Evolutionary conservation across 2,888 invertebrate genomes (phyloP).

Genomic region (Cosmopolites sordidus): DNA sequence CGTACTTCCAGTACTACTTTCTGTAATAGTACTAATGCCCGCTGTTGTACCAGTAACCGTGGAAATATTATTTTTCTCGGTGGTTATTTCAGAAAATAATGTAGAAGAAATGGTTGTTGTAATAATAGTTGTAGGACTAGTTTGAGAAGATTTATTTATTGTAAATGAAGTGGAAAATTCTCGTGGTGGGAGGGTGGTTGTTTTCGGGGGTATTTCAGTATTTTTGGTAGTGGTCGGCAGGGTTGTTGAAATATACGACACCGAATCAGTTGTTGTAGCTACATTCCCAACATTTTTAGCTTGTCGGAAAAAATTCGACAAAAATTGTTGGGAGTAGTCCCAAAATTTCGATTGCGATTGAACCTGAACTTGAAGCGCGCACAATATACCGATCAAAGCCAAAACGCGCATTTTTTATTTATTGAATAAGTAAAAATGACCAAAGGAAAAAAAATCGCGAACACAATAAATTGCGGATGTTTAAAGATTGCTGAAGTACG

Average conservation of each 20-base stretch:
- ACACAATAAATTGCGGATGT: not conserved
- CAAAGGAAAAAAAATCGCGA: conserved; percentile 1
- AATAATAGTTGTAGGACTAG: conserved; percentile 13
- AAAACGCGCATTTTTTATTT: conserved; percentile 22
- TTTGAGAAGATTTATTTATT: conserved; percentile 13
- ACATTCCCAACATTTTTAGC: conserved; percentile 37
- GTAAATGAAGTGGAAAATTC: conserved; percentile 8
- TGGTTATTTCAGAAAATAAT: conserved; percentile 17
- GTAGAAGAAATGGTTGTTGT: conserved; percentile 18
- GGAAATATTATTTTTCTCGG: conserved; percentile 33
- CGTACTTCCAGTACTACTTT: conserved; percentile 39
- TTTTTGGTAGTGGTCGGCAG: conserved; percentile 9
- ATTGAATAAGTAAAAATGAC: not conserved
- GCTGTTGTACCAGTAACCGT: conserved; percentile 38
- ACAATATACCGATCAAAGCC: conserved; percentile 34
- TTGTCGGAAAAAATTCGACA: conserved; percentile 41
- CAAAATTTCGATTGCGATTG: conserved; percentile 40
- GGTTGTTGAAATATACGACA: conserved; percentile 18
- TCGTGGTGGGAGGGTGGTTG: conserved; percentile 11
- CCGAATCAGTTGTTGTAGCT: conserved; percentile 19
- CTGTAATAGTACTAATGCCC: conserved; percentile 32
- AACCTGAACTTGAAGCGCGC: conserved; percentile 34
- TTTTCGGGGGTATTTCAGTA: conserved; percentile 5
- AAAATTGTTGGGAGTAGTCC: conserved; percentile 42
- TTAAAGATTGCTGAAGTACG: conserved; percentile 9